Evolutionary conservation across 1,140 invertebrate genomes (phyloP).

Genomic region (Phortica variegata): DNA sequence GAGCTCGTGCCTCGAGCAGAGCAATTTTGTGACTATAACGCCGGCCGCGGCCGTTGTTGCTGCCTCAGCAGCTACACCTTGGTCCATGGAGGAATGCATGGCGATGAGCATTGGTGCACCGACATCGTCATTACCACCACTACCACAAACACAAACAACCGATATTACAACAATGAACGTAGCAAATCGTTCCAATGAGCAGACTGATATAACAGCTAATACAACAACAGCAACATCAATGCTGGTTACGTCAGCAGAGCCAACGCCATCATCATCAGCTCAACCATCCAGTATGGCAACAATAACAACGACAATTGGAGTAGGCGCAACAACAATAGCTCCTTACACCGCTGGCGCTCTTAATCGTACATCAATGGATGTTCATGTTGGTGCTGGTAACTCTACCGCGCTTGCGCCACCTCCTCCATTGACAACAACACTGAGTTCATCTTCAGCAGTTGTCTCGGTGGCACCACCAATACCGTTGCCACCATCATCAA

Average conservation of each 20-base stretch:
- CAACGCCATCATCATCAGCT: too few species aligned
- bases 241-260: not conserved
- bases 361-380: not conserved
- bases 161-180: not conserved
- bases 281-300: too few species aligned
- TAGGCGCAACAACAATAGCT: not conserved
- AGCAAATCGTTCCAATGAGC: not conserved
- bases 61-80: conserved; percentile 1
- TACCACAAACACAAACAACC: too few species aligned
- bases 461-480: not conserved
- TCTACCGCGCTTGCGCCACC: too few species aligned
- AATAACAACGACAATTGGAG: not conserved
- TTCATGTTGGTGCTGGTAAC: not conserved
- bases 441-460: too few species aligned
- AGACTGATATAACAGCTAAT: not conserved
- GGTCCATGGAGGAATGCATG: too few species aligned
- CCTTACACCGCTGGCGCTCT: not conserved
- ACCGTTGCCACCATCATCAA: not conserved
- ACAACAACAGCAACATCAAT: not conserved
- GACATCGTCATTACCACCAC: too few species aligned
- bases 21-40: not conserved
- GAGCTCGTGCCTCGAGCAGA: too few species aligned
- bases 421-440: too few species aligned
- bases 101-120: too few species aligned
- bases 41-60: not conserved